Percentiles rank a stretch among this genome's conserved stretches.
Evolutionary conservation across 2,113 vertebrate species (phyloP).

Genomic region (Papio anubis): DNA sequence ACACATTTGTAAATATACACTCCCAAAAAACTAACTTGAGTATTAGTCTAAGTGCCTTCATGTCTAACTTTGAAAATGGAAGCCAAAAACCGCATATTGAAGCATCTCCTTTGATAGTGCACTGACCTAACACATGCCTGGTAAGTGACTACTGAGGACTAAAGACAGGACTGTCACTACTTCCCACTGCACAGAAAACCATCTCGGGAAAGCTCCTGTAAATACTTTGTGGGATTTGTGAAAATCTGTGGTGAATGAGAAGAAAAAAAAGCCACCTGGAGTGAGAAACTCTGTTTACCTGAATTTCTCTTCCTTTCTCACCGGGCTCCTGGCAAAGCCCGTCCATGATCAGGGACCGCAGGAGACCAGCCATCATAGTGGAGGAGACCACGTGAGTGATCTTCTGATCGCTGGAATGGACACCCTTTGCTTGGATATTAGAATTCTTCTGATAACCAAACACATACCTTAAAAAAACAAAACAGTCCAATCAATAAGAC

Average conservation of each 20-base stretch:
- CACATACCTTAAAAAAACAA: conserved; percentile 88
- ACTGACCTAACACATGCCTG: neutral
- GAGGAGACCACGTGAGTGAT: conserved; percentile 91
- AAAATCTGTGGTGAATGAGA: neutral
- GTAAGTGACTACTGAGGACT: neutral
- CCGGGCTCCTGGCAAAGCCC: conserved; percentile 86
- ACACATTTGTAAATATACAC: neutral
- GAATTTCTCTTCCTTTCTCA: conserved; percentile 87
- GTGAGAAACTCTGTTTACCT: conserved; percentile 83
- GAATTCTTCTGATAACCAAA: conserved; percentile 92
- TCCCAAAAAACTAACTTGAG: neutral
- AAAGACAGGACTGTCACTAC: neutral
- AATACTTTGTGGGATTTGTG: neutral
- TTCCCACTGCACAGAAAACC: neutral
- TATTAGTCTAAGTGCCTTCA: neutral
- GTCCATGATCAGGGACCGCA: conserved; percentile 89
- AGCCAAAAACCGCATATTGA: neutral
- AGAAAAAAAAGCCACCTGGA: neutral
- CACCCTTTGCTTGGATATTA: conserved; percentile 90
- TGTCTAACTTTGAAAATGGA: neutral
- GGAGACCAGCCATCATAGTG: conserved; percentile 83
- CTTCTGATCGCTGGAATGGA: conserved; percentile 81
- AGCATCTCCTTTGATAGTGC: neutral
- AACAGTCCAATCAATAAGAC: neutral
- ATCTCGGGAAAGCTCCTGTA: neutral